Conservation (phyloP, 2,113 vertebrate genomes). For the Tragelaphus strepsiceros region DNA sequence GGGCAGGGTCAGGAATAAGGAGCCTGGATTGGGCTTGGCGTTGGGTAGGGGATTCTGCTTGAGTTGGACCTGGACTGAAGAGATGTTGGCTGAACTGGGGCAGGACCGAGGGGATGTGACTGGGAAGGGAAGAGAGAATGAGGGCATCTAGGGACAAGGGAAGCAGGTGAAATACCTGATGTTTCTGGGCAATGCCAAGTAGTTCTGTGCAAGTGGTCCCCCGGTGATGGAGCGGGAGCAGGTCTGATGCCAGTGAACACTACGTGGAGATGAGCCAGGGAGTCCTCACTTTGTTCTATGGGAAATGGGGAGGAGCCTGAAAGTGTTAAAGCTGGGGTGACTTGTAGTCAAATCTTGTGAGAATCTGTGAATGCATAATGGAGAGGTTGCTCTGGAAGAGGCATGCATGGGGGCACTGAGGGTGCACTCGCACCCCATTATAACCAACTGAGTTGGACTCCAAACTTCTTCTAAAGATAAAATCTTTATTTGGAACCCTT, state of each 20-base stretch:
- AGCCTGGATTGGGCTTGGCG: neutral
- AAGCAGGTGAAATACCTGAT: neutral
- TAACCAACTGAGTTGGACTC: neutral
- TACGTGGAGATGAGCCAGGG: neutral
- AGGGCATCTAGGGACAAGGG: neutral
- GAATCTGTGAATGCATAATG: neutral
- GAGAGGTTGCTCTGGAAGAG: neutral
- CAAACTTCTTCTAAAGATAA: neutral
- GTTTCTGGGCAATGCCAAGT: neutral
- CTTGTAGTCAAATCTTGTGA: neutral
- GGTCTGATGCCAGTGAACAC: neutral
- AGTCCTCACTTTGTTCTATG: neutral
- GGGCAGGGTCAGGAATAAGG: neutral
- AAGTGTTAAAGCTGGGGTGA: neutral
- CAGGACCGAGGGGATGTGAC: rapidly evolving
- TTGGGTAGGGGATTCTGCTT: neutral
- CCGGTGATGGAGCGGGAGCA: neutral
- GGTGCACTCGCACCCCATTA: too few relatives aligned
- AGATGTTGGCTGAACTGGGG: neutral
- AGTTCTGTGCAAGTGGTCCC: neutral
- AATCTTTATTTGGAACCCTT: neutral
- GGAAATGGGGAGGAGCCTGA: neutral
- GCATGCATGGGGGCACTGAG: rapidly evolving
- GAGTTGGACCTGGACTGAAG: neutral
- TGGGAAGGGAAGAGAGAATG: neutral